Conservation (phyloP, 1,140 invertebrate genomes). For the Drosophila pseudoobscura region DNA sequence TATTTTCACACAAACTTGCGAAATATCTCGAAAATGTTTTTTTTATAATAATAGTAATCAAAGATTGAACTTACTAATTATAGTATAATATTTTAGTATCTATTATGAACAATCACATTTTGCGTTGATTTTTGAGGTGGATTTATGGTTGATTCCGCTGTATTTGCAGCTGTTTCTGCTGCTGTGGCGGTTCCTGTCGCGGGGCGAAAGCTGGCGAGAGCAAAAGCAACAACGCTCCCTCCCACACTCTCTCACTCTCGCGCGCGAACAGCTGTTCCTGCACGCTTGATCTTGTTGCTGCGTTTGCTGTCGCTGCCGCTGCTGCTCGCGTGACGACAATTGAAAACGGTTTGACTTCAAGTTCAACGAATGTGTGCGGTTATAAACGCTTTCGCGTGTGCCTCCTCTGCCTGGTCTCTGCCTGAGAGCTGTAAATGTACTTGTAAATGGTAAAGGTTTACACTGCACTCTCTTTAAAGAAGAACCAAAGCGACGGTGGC, state of each 20-base stretch:
- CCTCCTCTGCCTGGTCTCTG: conserved; percentile 1
- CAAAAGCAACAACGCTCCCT: conserved; percentile 5
- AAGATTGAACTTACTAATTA: conserved; percentile 70
- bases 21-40: conserved; percentile 59
- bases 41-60: conserved; percentile 54
- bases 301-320: too few relatives aligned
- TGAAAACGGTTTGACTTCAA: conserved; percentile 70
- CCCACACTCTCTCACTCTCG: conserved; percentile 7
- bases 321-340: conserved; percentile 69
- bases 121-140: not conserved
- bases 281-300: conserved; percentile 31
- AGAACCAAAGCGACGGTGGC: not conserved
- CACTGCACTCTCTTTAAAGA: conserved; percentile 3
- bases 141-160: not conserved
- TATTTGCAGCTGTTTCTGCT: conserved; percentile 4
- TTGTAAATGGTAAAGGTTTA: conserved; percentile 7
- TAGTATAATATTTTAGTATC: conserved; percentile 27
- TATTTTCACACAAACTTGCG: conserved; percentile 53
- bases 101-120: conserved; percentile 17
- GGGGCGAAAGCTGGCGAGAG: not conserved
- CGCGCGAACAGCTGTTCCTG: conserved; percentile 32
- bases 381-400: conserved; percentile 68
- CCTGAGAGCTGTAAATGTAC: conserved; percentile 18
- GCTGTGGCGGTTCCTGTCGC: conserved; percentile 15
- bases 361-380: conserved; percentile 62